Evolutionary conservation across 2,888 invertebrate genomes (phyloP), one percentile per base, ranked within the genome.

Genomic region (Euplexia lucipara): DNA sequence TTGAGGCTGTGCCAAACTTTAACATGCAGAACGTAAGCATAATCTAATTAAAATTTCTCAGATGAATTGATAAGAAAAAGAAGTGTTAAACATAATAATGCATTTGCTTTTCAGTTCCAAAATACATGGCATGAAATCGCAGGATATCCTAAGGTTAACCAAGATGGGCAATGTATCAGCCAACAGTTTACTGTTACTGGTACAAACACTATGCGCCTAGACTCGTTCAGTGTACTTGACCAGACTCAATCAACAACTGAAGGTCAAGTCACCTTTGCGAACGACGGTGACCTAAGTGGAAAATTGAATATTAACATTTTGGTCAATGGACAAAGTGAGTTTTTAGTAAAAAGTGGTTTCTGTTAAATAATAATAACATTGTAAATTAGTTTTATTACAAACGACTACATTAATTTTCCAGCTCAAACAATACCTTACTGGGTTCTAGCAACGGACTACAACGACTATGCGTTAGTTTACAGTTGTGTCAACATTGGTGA

Each of bases 381-480:
- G n/a, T n/a, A n/a, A n/a, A n/a, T n/a, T n/a, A n/a, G n/a, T n/a
- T n/a, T n/a, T n/a, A n/a, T n/a, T n/a, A n/a, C n/a, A n/a, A n/a
- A n/a, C n/a, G n/a, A n/a, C n/a, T n/a, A n/a, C n/a, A n/a, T n/a
- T n/a, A n/a, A n/a, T n/a, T n/a, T 83, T 85, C 20, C 81, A 91
- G 91, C 7, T 14, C 66, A 84, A 7, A 26, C 58, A 4, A 83
- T 89, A 57, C 91, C 91, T 0, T 90, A 86, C 61, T 91, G 88
- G 88, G 85, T 91, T 45, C 48, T 91, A 10, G 79, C 92, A 45
- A 96, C 96, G 0, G 96, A 97, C 84, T 97, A 97, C 83, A 89
- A 90, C 0, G 92, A 93, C 73, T 97, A 96, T 77, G 93, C 96
- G 0, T 92, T 97, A 2, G 96, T 96, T 0, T 97, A 96, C 93